These are phyloP conservation scores for Myiothlypis chrysogaster DNA, from an alignment of 2,797 vertebrate genomes.

Conservation along the genomic window DNA sequence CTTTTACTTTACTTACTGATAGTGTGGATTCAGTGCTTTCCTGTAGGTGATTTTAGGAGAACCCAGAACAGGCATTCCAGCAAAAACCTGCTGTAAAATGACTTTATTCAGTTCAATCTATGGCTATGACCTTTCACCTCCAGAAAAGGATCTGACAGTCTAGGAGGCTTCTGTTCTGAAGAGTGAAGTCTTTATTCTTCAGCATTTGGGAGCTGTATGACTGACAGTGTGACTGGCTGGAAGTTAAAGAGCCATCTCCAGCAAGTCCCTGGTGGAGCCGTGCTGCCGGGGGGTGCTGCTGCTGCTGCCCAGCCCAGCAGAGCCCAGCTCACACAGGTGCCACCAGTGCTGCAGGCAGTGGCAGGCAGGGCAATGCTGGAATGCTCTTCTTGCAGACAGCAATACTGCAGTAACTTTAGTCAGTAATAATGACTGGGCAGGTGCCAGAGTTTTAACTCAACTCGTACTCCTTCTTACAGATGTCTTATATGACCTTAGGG, in stretches of 20 bases:
- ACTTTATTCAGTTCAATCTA: background rate
- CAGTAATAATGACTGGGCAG: background rate
- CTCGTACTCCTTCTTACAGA: background rate
- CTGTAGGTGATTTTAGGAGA: background rate
- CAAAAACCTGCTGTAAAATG: background rate
- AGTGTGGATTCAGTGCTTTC: background rate
- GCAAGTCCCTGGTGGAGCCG: accelerated
- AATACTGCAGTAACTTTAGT: background rate
- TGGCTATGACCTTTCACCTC: background rate
- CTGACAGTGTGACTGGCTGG: background rate
- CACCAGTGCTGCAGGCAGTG: accelerated
- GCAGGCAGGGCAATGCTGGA: background rate
- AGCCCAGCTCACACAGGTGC: background rate
- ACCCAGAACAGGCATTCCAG: background rate
- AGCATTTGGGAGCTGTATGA: background rate
- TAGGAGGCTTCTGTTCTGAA: background rate
- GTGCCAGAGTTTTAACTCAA: background rate
- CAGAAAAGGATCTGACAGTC: background rate
- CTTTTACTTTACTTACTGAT: background rate
- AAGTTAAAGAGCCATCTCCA: background rate
- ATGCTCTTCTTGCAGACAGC: background rate
- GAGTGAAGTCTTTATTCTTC: background rate
- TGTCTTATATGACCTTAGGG: background rate
- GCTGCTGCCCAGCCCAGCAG: background rate
- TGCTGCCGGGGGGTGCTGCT: background rate